phyloP scores from a whole-genome alignment of 2,113 vertebrate species.

The Apus apus region DNA sequence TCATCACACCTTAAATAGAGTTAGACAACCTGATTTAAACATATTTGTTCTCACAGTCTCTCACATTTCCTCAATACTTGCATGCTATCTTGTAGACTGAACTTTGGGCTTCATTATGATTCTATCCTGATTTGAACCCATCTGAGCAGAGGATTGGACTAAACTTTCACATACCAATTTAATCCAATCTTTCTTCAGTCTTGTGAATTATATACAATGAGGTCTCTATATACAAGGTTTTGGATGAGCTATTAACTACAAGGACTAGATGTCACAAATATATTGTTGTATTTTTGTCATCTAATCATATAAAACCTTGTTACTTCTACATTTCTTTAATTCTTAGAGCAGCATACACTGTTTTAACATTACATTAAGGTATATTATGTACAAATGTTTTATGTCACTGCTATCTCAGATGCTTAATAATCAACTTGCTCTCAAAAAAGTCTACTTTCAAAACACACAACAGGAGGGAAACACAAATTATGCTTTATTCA shows the following conservation, averaged over 20 bases:
- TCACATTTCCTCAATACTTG: neutral
- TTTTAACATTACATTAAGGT: slow-evolving; percentile 6
- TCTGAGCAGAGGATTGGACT: neutral
- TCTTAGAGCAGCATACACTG: neutral
- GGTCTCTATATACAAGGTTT: neutral
- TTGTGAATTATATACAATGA: neutral
- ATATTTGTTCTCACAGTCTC: neutral
- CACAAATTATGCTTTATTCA: neutral
- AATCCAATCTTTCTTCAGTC: neutral
- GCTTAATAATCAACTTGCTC: neutral
- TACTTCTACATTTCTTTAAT: neutral
- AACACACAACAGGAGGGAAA: neutral
- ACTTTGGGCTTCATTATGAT: neutral
- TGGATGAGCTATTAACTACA: neutral
- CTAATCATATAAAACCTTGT: neutral
- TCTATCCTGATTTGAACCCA: neutral
- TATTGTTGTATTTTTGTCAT: neutral
- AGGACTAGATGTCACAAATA: neutral
- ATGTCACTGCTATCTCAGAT: neutral
- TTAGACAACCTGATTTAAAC: neutral
- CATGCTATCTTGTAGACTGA: neutral
- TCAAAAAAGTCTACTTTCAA: slow-evolving; percentile 1
- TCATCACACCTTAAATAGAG: neutral
- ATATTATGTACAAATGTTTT: neutral
- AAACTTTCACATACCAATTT: neutral